Evolutionary conservation across 2,888 invertebrate species (phyloP), one percentile per base, ranked within the genome.

Genomic region (Euclidia mi): DNA sequence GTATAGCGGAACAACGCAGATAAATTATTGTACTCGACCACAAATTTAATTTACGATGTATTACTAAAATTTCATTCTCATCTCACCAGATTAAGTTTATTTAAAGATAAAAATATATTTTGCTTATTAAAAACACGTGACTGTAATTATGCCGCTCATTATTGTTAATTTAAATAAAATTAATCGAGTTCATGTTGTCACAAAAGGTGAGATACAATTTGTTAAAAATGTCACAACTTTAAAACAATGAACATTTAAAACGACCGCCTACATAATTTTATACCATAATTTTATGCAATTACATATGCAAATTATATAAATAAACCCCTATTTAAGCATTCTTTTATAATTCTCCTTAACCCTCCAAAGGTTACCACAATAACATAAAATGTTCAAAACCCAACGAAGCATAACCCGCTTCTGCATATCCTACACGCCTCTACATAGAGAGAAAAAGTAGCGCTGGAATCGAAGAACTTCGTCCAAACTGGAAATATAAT

Each of bases 401-500:
- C 56, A 52, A 32, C 55, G 51, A 63, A 52, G 50, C 35, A 52
- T 69, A 69, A 53, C 73, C 48, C 44, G 61, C 66, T 71, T 82
- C 76, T 68, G 60, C 80, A 71, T 87, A 83, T 80, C 59, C 84
- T 85, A 83, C 70, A 71, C 67, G 58, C 64, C 68, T 75, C 76
- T 76, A 76, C 56, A 75, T 68, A 81, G 79, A 79, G 79, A 82
- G 82, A 85, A 85, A 87, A 88, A 83, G 82, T 81, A 76, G 72
- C 78, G 76, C 80, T 82, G 82, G 87, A 90, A 85, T 87, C 88
- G 82, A 91, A 91, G 84, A 82, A 90, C 88, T 86, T 87, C 87
- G 82, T 77, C 86, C 87, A 89, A 93, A 93, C 92, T 93, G 90
- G 92, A 92, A 93, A 94, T 91, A 92, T 92, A 89, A 92, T 91